Evolutionary conservation across 2,888 invertebrate genomes (phyloP), one percentile per base, ranked within the genome.

Genomic region (Andrena fulva): DNA sequence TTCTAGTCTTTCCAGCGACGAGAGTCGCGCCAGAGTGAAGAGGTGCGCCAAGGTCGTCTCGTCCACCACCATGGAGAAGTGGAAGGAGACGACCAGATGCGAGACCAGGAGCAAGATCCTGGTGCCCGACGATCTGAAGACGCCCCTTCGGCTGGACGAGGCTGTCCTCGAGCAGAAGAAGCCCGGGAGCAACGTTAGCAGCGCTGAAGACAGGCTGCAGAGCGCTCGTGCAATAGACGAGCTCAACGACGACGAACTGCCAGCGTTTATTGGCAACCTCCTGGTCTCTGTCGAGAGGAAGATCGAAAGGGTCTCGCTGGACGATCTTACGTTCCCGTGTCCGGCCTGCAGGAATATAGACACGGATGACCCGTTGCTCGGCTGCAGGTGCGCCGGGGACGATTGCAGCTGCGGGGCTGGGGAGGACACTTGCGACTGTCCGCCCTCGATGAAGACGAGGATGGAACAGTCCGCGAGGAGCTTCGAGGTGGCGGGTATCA

Each of bases 271-370:
- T 87, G 96, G 96, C 91, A 96, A 95, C 90, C 94, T 96, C 72
- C 94, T 96, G 68, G 95, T 96, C 71, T 96, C 96, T 77, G 96
- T 96, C 71, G 96, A 96, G 93, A 95, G 96, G 80, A 96, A 96
- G 86, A 96, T 96, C 90, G 96, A 96, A 90, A 95, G 96, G 81
- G 95, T 96, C 84, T 95, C 95, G 82, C 92, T 96, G 86, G 96
- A 96, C 93, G 96, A 96, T 87, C 93, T 96, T 76, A 95, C 95
- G 82, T 96, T 96, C 92, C 96, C 96, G 48, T 95, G 95, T 92
- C 94, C 94, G 71, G 95, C 94, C 27, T 94, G 94, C 84, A 89
- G 93, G 31, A 93, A 93, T 70, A 93, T 93, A 77, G 93, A 94
- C 86, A 93, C 91, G 24, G 94, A 94, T 77, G 93, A 94, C 84